Evolutionary conservation across 2,797 vertebrate genomes (phyloP).

Genomic region (Chelon auratus): DNA sequence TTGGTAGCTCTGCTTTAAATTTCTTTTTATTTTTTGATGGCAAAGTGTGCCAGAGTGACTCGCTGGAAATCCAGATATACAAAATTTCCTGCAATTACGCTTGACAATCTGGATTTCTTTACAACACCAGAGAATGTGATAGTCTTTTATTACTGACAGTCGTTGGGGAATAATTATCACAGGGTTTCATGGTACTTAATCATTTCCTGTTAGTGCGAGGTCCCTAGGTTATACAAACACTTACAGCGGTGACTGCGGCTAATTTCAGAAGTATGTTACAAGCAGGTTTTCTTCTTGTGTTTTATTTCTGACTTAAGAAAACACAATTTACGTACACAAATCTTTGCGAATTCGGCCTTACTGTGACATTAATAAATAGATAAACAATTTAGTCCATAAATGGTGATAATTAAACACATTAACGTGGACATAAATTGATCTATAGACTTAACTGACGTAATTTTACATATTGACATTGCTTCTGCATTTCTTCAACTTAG

Average conservation of each 20-base stretch:
- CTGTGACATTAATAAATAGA: no score
- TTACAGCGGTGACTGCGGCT: not conserved
- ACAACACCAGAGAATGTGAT: constrained; percentile 11
- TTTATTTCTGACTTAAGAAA: not conserved
- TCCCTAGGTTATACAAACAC: not conserved
- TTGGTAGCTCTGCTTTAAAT: constrained; percentile 52
- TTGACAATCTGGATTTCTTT: constrained; percentile 46
- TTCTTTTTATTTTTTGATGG: constrained; percentile 30
- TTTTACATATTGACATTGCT: no score
- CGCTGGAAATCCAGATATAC: constrained; percentile 26
- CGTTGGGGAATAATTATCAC: not conserved
- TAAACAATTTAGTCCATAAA: no score
- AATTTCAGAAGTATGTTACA: not conserved
- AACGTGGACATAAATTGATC: no score
- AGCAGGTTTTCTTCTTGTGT: not conserved
- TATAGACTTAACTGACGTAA: no score
- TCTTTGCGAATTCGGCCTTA: no score
- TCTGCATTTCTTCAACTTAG: no score
- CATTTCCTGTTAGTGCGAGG: not conserved
- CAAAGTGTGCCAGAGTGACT: constrained; percentile 32
- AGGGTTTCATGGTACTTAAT: constrained; percentile 5
- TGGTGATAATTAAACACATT: no score
- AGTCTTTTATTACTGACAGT: constrained; percentile 32
- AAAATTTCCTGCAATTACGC: constrained; percentile 40
- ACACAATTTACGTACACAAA: no score